Conservation (phyloP, 2,888 invertebrate genomes). For the Helleia helle region DNA sequence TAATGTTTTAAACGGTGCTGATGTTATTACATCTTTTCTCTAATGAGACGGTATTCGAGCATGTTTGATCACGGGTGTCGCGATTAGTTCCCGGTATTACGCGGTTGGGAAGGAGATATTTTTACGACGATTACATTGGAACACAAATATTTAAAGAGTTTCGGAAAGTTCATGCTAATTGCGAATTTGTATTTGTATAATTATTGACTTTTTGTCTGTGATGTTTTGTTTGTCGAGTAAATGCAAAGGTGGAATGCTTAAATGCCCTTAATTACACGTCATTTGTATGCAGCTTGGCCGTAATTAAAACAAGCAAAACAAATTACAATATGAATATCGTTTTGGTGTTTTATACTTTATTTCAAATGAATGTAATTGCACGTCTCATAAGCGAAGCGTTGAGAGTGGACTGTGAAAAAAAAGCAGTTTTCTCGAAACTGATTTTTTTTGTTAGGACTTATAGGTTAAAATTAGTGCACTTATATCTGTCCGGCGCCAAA, state of each 20-base stretch:
- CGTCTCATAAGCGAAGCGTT: too few relatives aligned
- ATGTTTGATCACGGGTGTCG: neutral
- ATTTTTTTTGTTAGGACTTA: too few relatives aligned
- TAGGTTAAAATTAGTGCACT: too few relatives aligned
- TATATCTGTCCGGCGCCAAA: too few relatives aligned
- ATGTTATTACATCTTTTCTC: too few relatives aligned
- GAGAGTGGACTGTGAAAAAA: too few relatives aligned
- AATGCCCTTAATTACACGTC: neutral
- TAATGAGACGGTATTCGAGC: neutral
- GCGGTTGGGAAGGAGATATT: neutral
- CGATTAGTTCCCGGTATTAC: slow-evolving; percentile 7
- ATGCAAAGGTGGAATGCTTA: neutral
- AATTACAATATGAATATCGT: too few relatives aligned
- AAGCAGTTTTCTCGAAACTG: too few relatives aligned
- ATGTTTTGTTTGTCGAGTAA: neutral
- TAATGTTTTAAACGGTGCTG: too few relatives aligned
- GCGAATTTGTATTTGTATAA: slow-evolving; percentile 8
- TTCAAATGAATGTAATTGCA: too few relatives aligned
- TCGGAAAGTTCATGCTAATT: slow-evolving; percentile 2
- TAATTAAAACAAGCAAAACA: neutral
- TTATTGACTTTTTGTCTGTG: neutral
- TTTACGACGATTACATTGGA: slow-evolving; percentile 7
- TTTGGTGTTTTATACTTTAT: too few relatives aligned
- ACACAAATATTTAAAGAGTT: slow-evolving; percentile 1
- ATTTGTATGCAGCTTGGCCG: neutral